Conservation (phyloP, 2,113 vertebrate genomes). For the Sceloporus undulatus region DNA sequence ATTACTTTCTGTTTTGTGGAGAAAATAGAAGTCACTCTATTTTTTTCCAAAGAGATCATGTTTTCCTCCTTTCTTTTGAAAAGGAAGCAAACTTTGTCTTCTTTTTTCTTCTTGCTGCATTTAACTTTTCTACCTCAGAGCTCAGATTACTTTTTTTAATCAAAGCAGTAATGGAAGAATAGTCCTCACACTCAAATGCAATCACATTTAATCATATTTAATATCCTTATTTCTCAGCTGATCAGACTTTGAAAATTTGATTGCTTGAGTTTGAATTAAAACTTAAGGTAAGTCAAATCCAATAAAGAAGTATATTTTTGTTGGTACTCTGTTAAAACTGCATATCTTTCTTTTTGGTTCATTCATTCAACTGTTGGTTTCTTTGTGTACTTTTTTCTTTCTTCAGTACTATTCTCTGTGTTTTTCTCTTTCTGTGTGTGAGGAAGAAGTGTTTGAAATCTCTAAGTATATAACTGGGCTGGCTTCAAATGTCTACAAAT, state of each 20-base stretch:
- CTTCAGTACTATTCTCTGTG: slow-evolving; percentile 26
- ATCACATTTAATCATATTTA: slow-evolving; percentile 87
- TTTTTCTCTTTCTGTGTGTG: background rate
- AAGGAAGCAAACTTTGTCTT: slow-evolving; percentile 57
- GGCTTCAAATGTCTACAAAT: slow-evolving; percentile 10
- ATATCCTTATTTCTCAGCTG: slow-evolving; percentile 88
- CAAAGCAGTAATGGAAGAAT: slow-evolving; percentile 86
- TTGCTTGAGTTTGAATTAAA: slow-evolving; percentile 79
- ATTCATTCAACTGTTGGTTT: slow-evolving; percentile 24
- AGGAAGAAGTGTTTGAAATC: background rate
- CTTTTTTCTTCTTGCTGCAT: slow-evolving; percentile 70
- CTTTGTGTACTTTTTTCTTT: background rate
- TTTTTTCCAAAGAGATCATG: slow-evolving; percentile 60
- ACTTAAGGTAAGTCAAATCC: slow-evolving; percentile 68
- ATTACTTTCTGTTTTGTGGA: slow-evolving; percentile 51
- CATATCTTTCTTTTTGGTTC: slow-evolving; percentile 28
- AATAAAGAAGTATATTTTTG: slow-evolving; percentile 68
- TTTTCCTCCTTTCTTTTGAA: slow-evolving; percentile 38
- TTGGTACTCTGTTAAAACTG: slow-evolving; percentile 56
- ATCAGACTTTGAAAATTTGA: slow-evolving; percentile 83
- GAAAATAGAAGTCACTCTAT: slow-evolving; percentile 53
- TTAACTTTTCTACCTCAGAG: slow-evolving; percentile 83
- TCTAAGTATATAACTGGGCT: background rate
- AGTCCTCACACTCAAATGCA: slow-evolving; percentile 82
- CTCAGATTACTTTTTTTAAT: slow-evolving; percentile 85